phyloP scores from a whole-genome alignment of 1,140 invertebrate genomes.

The Drosophila sp. region DNA sequence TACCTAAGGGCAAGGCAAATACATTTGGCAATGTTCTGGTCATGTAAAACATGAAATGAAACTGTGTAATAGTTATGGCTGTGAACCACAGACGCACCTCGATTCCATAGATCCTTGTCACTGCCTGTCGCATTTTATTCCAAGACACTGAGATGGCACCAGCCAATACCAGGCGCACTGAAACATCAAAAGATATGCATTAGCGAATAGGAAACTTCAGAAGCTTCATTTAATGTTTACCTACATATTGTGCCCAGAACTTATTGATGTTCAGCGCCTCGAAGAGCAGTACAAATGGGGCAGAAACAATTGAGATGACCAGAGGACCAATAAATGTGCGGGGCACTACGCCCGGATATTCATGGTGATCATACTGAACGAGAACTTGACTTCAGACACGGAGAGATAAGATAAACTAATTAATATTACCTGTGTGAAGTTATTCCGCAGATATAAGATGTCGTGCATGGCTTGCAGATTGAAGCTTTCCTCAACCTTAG shows the following conservation, averaged over 20 bases:
- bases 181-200: constrained; percentile 72
- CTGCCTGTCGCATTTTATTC: constrained; percentile 87
- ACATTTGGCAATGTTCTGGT: constrained; percentile 97
- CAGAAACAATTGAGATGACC: constrained; percentile 90
- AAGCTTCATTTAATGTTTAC: constrained; percentile 85
- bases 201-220: neutral
- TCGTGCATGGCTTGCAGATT: constrained; percentile 99
- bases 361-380: constrained; percentile 97
- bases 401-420: neutral
- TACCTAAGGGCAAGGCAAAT: constrained; percentile 96
- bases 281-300: constrained; percentile 89
- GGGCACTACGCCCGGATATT: constrained; percentile 99
- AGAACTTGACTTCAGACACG: neutral
- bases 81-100: constrained; percentile 92
- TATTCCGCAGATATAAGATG: constrained; percentile 93
- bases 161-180: constrained; percentile 93
- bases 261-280: constrained; percentile 90
- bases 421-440: constrained; percentile 90
- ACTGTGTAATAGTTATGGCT: constrained; percentile 94
- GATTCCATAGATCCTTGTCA: constrained; percentile 90
- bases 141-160: constrained; percentile 90
- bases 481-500: constrained; percentile 99
- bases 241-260: constrained; percentile 95
- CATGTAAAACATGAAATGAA: constrained; percentile 99
- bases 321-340: constrained; percentile 97